Percentiles rank a stretch among this genome's conserved stretches.
Evolutionary conservation across 2,113 vertebrate species (phyloP).

Genomic region (Pardalotus punctatus): DNA sequence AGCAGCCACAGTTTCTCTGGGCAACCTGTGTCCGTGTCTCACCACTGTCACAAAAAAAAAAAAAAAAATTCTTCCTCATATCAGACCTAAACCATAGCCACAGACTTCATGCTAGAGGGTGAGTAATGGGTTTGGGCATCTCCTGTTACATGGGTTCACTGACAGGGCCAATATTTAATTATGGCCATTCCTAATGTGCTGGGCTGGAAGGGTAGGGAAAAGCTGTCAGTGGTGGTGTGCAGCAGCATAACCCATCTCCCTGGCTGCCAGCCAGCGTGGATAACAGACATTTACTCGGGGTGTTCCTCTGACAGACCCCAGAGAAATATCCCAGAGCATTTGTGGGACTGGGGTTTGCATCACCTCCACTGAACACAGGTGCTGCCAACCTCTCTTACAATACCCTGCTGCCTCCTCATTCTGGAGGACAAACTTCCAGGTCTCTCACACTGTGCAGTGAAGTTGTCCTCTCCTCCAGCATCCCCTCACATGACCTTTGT

Average conservation of each 20-base stretch:
- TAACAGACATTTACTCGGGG: neutral
- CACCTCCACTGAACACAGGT: neutral
- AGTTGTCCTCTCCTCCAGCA: neutral
- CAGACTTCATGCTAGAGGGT: neutral
- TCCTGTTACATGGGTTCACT: neutral
- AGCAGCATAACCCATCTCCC: neutral
- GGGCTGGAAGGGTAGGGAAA: neutral
- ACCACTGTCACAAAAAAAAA: neutral
- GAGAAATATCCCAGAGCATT: neutral
- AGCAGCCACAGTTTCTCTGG: neutral
- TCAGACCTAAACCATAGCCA: neutral
- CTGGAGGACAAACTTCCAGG: neutral
- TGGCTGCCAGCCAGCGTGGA: neutral
- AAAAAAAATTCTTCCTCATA: neutral
- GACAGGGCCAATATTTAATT: neutral
- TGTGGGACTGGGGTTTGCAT: neutral
- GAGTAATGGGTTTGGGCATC: neutral
- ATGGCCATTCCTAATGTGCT: neutral
- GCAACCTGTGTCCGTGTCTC: neutral
- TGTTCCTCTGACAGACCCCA: constrained; percentile 1
- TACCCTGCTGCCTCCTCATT: neutral
- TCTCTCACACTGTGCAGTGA: rapidly evolving
- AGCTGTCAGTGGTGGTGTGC: neutral
- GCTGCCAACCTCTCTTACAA: neutral
- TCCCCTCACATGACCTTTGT: neutral